Base-by-base conservation (phyloP, 2,888 invertebrate species). In the Orthosia gracilis region DNA sequence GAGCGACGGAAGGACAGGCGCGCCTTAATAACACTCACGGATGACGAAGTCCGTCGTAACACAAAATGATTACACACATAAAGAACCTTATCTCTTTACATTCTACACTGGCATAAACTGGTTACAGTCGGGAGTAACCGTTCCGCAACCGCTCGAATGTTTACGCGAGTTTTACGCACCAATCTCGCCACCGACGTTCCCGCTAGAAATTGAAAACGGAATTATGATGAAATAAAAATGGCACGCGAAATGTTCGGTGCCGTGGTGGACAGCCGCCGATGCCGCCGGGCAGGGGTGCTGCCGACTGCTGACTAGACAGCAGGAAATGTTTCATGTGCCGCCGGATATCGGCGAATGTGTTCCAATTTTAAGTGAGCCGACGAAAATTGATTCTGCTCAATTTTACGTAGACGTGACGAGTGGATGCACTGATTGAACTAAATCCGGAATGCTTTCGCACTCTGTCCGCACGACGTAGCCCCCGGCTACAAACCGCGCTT, bases 161-260 rank as follows among this genome's bases (percentile, higher is more conserved):
- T 96, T 95, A 95, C 94, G 95, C 91, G 93, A 93, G 85, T 96
- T 96, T 96, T 96, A 96, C 94, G 94, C 94, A 92, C 91, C 96
- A 95, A 96, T 95, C 95, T 94, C 92, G 91, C 89, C 88, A 84
- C 85, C 88, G 87, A 89, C 88, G 86, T 89, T 86, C 85, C 87
- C 89, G 91, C 90, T 91, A 93, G 94, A 95, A 95, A 95, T 96
- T 95, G 95, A 96, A 95, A 96, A 94, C 91, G 92, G 90, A 94
- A 95, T 95, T 93, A 95, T 94, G 93, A 92, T 92, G 89, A 91
- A 94, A 94, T 95, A 94, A 95, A 94, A 95, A 93, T 91, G 89
- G 86, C 86, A 88, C 85, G 83, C 84, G 87, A 91, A 91, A 89
- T 86, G 82, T 81, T 80, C 77, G 71, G 75, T 78, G 88, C 86